Base-by-base conservation (phyloP, 2,888 invertebrate species). In the Drosophila bunnanda region DNA sequence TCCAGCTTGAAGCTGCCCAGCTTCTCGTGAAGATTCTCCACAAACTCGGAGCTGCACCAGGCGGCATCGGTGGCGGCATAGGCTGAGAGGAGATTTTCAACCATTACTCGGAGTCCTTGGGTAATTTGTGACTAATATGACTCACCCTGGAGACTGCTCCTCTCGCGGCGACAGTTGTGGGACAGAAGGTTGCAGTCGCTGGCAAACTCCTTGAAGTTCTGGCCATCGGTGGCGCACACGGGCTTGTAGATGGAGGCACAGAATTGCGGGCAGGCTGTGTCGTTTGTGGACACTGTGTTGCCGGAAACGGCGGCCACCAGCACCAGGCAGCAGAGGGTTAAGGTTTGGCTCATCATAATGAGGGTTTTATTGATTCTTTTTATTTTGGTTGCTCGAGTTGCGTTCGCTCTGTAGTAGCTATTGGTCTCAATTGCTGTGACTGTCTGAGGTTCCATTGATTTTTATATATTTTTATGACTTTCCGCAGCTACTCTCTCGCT, bases 31-130 rank as follows among this genome's bases (percentile, higher is more conserved):
- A 90, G 66, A 74, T 82, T 78, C 5, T 76, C 71, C 30, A 89
- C 79, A 34, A 82, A 59, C 72, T 89, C 80, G 4, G 90, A 86
- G 20, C 65, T 85, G 61, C 91, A 91, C 91, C 90, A 91, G 41
- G 88, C 91, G 75, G 88, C 78, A 53, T 80, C 87, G 20, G 78
- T 82, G 41, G 76, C 69, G 2, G 59, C 56, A 52, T 76, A 91
- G 25, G 75, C 91, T 91, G 10, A 6, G 22, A 22, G 54, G 2
- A 5, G 41, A 17, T 15, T 6, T 3, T 7, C 1, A 17, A 53
- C 10, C 5, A 43, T 41, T 20, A 43, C 25, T 20, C 20, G 7
- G 12, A 17, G 15, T 12, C 4, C 7, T 17, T 15, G 8, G 15
- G 7, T 22, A n/a, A n/a, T 15, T 56, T 44, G 1, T 15, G 7